Percentiles rank a stretch among this genome's conserved stretches.
These are phyloP conservation scores for Ctenodactylus gundi DNA, from an alignment of 2,113 vertebrate genomes.

Conservation along the genomic window DNA sequence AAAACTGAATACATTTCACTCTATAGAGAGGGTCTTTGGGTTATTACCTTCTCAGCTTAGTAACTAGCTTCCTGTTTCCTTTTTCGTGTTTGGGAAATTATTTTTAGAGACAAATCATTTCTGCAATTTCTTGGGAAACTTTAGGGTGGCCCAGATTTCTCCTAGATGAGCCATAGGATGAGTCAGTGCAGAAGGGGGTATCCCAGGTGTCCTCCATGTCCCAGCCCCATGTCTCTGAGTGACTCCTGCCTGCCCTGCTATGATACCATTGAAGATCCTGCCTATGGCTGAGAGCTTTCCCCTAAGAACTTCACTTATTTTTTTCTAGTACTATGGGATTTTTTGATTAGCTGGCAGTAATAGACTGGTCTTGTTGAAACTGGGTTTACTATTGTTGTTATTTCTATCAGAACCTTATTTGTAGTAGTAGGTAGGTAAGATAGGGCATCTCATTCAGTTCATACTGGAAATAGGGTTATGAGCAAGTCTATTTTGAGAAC, in stretches of 20 bases:
- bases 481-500: neutral
- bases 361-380: neutral
- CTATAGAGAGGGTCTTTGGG: neutral
- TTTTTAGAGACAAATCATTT: slow-evolving; percentile 21
- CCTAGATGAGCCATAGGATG: neutral
- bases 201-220: neutral
- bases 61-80: neutral
- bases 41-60: slow-evolving; percentile 3
- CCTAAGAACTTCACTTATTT: neutral
- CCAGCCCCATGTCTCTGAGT: neutral
- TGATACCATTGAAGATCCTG: fast-evolving
- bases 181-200: neutral
- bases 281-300: neutral
- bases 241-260: fast-evolving
- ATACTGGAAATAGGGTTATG: neutral
- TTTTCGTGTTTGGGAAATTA: neutral
- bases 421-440: neutral
- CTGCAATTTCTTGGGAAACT: neutral
- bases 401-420: neutral
- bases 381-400: neutral
- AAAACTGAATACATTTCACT: neutral
- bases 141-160: neutral
- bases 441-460: neutral
- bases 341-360: neutral
- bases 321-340: neutral